Conservation (phyloP, 2,113 vertebrate genomes). For the Caranx melampygus region DNA sequence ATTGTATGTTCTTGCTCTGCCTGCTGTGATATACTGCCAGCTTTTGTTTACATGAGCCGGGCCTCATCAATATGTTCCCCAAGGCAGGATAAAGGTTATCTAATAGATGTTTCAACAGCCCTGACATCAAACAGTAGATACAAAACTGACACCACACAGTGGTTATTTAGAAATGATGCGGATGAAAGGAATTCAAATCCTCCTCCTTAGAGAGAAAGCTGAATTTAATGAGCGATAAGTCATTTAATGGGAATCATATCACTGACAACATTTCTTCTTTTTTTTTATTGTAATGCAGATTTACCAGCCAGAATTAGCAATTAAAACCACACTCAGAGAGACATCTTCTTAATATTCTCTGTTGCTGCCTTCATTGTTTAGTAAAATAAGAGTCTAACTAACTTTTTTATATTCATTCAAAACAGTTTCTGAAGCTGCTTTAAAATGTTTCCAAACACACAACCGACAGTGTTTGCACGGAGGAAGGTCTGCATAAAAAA, state of each 20-base stretch:
- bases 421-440: conserved; percentile 7
- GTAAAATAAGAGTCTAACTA: background rate
- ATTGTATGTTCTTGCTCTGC: background rate
- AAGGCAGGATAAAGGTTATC: conserved; percentile 30
- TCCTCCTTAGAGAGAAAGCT: background rate
- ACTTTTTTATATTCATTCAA: background rate
- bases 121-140: conserved; percentile 26
- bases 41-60: conserved; percentile 10
- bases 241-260: conserved; percentile 13
- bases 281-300: conserved; percentile 37
- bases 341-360: background rate
- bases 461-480: background rate
- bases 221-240: conserved; percentile 2
- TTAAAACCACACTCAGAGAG: background rate
- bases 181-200: background rate
- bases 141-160: conserved; percentile 1
- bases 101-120: conserved; percentile 14
- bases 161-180: conserved; percentile 2
- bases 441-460: conserved; percentile 3
- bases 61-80: conserved; percentile 30
- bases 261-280: conserved; percentile 13
- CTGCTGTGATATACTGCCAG: background rate
- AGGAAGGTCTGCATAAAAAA: background rate
- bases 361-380: background rate
- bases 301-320: conserved; percentile 1